Percentiles rank a stretch among this genome's conserved stretches.
phyloP scores from a whole-genome alignment of 2,888 invertebrate genomes.

The Leucoptera coffeella region DNA sequence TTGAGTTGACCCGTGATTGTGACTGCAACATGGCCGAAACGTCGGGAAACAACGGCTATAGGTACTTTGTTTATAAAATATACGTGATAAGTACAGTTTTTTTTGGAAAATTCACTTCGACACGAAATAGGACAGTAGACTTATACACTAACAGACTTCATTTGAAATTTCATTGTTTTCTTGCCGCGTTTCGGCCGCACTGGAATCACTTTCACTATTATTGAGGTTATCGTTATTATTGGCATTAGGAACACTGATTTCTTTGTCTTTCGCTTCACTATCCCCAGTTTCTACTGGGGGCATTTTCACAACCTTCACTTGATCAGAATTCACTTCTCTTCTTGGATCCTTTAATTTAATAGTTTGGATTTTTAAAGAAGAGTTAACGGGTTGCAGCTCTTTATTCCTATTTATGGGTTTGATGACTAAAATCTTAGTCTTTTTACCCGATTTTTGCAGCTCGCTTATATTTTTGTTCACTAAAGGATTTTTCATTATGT shows the following conservation, averaged over 20 bases:
- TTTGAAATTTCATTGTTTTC: too few species aligned
- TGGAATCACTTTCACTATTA: background rate
- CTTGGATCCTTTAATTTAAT: slow-evolving; percentile 64
- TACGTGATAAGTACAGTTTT: too few species aligned
- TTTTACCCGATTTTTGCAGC: slow-evolving; percentile 36
- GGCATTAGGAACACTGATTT: too few species aligned
- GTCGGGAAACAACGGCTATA: too few species aligned
- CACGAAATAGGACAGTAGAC: too few species aligned
- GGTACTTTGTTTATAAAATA: too few species aligned
- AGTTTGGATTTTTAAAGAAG: slow-evolving; percentile 39
- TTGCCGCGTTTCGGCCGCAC: background rate
- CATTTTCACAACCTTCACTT: slow-evolving; percentile 36
- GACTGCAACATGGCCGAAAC: too few species aligned
- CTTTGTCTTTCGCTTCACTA: too few species aligned
- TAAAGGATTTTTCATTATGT: slow-evolving; percentile 33
- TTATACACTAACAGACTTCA: too few species aligned
- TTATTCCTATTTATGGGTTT: slow-evolving; percentile 35
- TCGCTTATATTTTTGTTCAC: slow-evolving; percentile 36
- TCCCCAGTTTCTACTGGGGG: slow-evolving; percentile 30
- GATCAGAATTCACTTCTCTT: slow-evolving; percentile 22
- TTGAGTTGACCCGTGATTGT: too few species aligned
- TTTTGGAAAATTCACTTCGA: too few species aligned
- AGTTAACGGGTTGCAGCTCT: slow-evolving; percentile 16
- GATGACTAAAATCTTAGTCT: slow-evolving; percentile 41
- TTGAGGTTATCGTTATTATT: too few species aligned